These are phyloP conservation scores for Thymelicus sylvestris DNA, from an alignment of 2,888 invertebrate genomes.

Conservation along the genomic window DNA sequence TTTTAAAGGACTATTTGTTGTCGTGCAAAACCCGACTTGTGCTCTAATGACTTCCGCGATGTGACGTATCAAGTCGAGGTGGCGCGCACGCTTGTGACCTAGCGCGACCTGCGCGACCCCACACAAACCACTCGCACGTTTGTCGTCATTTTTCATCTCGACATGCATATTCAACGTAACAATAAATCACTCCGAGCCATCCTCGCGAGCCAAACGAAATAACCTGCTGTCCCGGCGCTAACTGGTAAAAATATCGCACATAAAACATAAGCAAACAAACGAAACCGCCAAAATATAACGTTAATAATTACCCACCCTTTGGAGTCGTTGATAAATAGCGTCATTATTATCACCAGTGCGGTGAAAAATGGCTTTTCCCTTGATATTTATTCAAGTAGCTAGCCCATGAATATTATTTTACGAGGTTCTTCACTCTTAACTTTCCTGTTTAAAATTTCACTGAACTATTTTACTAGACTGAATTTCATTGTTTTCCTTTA, in stretches of 20 bases:
- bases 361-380: constrained; percentile 76
- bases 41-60: constrained; percentile 77
- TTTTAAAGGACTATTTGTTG: constrained; percentile 71
- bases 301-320: constrained; percentile 82
- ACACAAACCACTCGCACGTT: constrained; percentile 66
- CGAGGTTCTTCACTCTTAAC: constrained; percentile 57
- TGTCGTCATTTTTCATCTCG: constrained; percentile 81
- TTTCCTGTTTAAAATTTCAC: constrained; percentile 43
- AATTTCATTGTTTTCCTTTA: constrained; percentile 10
- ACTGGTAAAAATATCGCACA: constrained; percentile 69
- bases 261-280: constrained; percentile 77
- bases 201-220: constrained; percentile 69
- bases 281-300: constrained; percentile 74
- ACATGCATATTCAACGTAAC: constrained; percentile 83
- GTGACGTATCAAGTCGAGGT: constrained; percentile 57
- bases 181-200: constrained; percentile 79
- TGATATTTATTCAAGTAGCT: constrained; percentile 79
- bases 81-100: constrained; percentile 29
- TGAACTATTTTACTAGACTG: constrained; percentile 20
- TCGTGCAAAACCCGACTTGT: constrained; percentile 72
- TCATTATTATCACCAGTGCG: constrained; percentile 79
- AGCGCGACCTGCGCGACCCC: constrained; percentile 48
- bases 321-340: constrained; percentile 80
- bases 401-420: constrained; percentile 65
- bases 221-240: constrained; percentile 72